These are phyloP conservation scores for Telenomus remus DNA, from an alignment of 1,140 invertebrate species.

Conservation along the genomic window DNA sequence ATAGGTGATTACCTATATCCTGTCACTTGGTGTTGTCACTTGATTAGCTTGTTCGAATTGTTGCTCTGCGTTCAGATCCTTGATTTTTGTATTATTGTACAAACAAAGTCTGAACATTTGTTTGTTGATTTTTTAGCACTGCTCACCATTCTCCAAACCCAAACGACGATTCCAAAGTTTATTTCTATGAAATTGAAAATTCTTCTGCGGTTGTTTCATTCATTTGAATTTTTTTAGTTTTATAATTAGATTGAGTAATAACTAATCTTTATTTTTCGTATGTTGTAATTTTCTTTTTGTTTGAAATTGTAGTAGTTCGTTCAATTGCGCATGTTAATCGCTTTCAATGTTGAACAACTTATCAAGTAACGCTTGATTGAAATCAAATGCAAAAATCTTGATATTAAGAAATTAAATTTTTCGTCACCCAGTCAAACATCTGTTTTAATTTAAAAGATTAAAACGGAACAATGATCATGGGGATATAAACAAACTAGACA, in stretches of 20 bases:
- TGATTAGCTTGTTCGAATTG: constrained; percentile 39
- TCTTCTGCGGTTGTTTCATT: too few species aligned
- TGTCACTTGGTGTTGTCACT: constrained; percentile 65
- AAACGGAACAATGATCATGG: constrained; percentile 55
- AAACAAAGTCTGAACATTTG: too few species aligned
- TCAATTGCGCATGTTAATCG: constrained; percentile 21
- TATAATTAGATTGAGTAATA: too few species aligned
- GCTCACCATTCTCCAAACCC: too few species aligned
- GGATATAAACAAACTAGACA: constrained; percentile 61
- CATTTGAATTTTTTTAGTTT: too few species aligned
- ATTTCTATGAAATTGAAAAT: too few species aligned
- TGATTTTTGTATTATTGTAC: too few species aligned
- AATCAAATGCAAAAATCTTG: not conserved
- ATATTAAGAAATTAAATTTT: not conserved
- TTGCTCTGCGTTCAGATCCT: constrained; percentile 20
- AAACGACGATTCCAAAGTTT: too few species aligned
- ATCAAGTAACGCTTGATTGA: too few species aligned
- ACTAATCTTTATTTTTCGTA: not conserved
- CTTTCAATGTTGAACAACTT: constrained; percentile 25
- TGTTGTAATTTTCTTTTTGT: not conserved
- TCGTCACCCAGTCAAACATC: constrained; percentile 38
- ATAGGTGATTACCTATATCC: constrained; percentile 74
- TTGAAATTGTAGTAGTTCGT: constrained; percentile 3
- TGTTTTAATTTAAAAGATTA: constrained; percentile 48
- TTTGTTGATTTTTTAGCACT: too few species aligned